These are phyloP conservation scores for Phylloscopus trochiloides DNA, from an alignment of 2,113 vertebrate species.

Conservation along the genomic window DNA sequence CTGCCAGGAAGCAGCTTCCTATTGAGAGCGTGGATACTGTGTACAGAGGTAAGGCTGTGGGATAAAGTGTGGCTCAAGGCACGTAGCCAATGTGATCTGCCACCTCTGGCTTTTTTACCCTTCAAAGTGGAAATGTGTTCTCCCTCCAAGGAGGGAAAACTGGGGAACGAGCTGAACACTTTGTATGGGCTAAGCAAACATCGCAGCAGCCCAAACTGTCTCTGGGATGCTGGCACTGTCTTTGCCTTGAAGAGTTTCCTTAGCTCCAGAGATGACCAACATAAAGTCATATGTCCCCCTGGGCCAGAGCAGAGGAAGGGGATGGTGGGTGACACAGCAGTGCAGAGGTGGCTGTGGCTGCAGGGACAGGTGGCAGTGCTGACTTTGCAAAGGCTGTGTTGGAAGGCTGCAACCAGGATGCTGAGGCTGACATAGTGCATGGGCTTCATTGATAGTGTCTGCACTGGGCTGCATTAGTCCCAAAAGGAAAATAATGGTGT, in stretches of 20 bases:
- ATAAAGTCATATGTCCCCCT: accelerated
- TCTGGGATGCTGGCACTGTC: not conserved
- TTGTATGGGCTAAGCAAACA: not conserved
- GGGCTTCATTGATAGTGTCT: not conserved
- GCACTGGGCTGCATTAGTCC: not conserved
- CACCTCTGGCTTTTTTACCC: not conserved
- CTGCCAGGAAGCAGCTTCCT: conserved; percentile 75
- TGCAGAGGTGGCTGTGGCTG: not conserved
- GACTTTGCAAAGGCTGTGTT: accelerated
- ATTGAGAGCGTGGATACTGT: conserved; percentile 52
- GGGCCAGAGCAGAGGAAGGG: not conserved
- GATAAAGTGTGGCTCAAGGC: not conserved
- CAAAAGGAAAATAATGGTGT: not conserved
- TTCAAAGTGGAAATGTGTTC: not conserved
- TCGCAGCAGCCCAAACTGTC: not conserved
- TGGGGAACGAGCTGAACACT: not conserved
- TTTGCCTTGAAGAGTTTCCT: not conserved
- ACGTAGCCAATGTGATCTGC: not conserved
- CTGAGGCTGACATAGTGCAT: accelerated
- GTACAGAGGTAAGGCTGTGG: conserved; percentile 83
- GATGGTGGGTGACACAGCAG: not conserved
- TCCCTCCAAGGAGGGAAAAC: not conserved
- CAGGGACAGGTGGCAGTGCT: not conserved
- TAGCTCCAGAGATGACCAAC: not conserved
- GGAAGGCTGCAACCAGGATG: not conserved